Base-by-base conservation (phyloP, 1,140 invertebrate species). In the Cephus cinctus region DNA sequence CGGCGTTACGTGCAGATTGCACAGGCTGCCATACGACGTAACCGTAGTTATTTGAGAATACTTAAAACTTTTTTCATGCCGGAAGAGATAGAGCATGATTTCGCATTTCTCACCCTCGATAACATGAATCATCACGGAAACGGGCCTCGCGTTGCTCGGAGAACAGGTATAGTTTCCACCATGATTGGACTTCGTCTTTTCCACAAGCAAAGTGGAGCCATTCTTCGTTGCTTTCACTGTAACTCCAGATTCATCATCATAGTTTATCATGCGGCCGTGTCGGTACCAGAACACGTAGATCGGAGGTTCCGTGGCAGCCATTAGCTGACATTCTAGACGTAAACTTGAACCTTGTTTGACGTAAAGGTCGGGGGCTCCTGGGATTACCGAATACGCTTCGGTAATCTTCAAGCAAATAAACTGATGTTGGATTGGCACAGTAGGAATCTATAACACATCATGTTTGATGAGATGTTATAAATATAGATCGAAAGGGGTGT, bases 221-320 rank as follows among this genome's bases (percentile, higher is more conserved):
- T 75, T 73, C 61, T 76, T 61, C 49, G 75, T 69, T 52, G 77
- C 50, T 60, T 76, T 57, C 55, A 77, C 59, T 67, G 76, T 52
- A 47, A 73, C 55, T 61, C 76, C 74, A 11, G 78, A 71, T 43
- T 81, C 80, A 12, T 76, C 77, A 56, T 87, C 84, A 68, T 86
- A 88, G 63, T 87, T 87, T 55, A 87, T 85, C 85, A 88, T 87
- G 48, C 80, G 80, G 41, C 80, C 80, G 57, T 87, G 82, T 63
- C 86, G 85, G 69, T 86, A 89, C 88, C 88, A 90, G 72, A 90
- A 90, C 30, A 90, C 85, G 74, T 83, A 90, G 11, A 83, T 77
- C 2, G 88, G 87, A 35, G 84, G 78, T 64, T 89, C 87, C 9
- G 87, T 89, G 27, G 84, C 84, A 30, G 84, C 80, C 57, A 79